Conservation (phyloP, 1,140 invertebrate genomes). For the Drosophila dunni region DNA sequence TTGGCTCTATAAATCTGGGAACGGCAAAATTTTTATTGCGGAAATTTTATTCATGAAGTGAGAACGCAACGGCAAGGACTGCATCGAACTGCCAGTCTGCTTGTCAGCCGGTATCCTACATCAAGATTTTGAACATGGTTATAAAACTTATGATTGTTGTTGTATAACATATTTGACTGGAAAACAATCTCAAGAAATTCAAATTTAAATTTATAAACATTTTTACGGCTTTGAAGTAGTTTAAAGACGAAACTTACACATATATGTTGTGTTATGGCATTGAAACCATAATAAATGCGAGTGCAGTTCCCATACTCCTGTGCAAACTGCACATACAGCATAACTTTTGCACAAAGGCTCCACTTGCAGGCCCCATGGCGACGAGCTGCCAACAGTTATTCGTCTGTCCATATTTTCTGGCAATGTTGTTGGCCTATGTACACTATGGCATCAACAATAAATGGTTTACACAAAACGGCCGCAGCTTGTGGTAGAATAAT, state of each 20-base stretch:
- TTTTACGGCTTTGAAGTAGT: no score
- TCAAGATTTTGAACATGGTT: constrained; percentile 1
- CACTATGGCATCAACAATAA: constrained; percentile 23
- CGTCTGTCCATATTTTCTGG: constrained; percentile 62
- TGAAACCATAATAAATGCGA: constrained; percentile 57
- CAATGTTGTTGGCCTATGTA: constrained; percentile 32
- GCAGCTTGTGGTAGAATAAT: constrained; percentile 66
- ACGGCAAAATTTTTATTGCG: constrained; percentile 54
- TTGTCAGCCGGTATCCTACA: constrained; percentile 8
- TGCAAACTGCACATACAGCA: constrained; percentile 1
- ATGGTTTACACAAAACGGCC: constrained; percentile 54
- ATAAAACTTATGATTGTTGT: neutral
- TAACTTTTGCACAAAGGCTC: neutral
- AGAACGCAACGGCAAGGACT: constrained; percentile 27
- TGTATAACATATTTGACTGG: no score
- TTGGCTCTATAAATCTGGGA: constrained; percentile 62
- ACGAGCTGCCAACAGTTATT: constrained; percentile 56
- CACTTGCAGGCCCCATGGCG: neutral
- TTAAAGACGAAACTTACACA: neutral
- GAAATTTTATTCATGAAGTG: constrained; percentile 68
- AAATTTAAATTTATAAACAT: no score
- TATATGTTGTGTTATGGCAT: constrained; percentile 47
- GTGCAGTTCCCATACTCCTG: constrained; percentile 17
- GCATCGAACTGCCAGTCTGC: constrained; percentile 6
- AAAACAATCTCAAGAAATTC: no score